Evolutionary conservation across 2,797 vertebrate genomes (phyloP).

Genomic region (Sebastes oblongus): DNA sequence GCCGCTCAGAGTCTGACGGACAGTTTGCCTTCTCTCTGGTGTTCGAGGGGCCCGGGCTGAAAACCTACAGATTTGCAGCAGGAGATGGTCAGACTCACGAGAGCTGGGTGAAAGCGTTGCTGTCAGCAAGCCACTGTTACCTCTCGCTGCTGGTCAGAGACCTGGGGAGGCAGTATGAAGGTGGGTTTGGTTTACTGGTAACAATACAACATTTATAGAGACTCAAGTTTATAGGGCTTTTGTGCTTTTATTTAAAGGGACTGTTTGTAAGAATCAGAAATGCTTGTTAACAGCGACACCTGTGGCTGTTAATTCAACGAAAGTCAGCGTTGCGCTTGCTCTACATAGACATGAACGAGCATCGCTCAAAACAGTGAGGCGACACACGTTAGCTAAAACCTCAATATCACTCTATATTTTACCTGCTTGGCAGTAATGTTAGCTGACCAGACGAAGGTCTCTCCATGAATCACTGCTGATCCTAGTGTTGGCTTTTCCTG

Average conservation of each 20-base stretch:
- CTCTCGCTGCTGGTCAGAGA: slow-evolving; percentile 90
- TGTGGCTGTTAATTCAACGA: too few species aligned
- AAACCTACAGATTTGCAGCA: slow-evolving; percentile 86
- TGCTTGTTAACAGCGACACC: too few species aligned
- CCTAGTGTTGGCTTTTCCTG: too few species aligned
- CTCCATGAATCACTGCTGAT: too few species aligned
- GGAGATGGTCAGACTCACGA: slow-evolving; percentile 83
- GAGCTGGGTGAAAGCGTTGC: slow-evolving; percentile 90
- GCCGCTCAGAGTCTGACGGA: slow-evolving; percentile 81
- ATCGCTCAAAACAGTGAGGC: too few species aligned
- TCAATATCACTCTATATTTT: too few species aligned
- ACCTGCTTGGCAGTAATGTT: too few species aligned
- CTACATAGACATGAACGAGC: too few species aligned
- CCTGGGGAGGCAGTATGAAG: slow-evolving; percentile 87
- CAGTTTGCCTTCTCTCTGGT: slow-evolving; percentile 88
- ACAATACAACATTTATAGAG: background rate
- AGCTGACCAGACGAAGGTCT: too few species aligned
- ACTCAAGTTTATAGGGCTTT: background rate
- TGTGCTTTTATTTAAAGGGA: background rate
- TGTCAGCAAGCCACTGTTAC: slow-evolving; percentile 89
- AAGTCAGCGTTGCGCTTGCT: too few species aligned
- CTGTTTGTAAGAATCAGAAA: too few species aligned
- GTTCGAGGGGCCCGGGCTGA: slow-evolving; percentile 86
- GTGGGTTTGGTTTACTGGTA: slow-evolving; percentile 48
- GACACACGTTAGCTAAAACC: too few species aligned